Conservation (phyloP, 1,140 invertebrate genomes). For the Aporrectodea caliginosa region DNA sequence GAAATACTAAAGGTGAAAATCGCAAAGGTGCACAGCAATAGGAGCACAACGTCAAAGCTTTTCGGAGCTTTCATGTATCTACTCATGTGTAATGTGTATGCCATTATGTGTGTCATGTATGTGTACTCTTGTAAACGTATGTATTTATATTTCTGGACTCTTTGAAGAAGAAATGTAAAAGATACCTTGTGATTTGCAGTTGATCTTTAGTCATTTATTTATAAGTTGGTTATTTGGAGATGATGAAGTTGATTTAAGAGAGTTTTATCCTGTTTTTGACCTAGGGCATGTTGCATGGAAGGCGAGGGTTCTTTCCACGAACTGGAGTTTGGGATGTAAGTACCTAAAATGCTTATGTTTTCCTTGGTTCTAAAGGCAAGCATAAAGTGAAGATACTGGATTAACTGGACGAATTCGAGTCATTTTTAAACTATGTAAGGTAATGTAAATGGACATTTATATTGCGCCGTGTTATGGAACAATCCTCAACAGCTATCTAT, state of each 20-base stretch:
- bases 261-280: not conserved
- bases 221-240: not conserved
- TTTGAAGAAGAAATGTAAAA: too few species aligned
- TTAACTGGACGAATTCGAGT: not conserved
- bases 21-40: too few species aligned
- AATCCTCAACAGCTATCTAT: not conserved
- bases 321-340: not conserved
- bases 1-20: too few species aligned
- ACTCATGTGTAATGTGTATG: too few species aligned
- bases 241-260: not conserved
- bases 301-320: not conserved
- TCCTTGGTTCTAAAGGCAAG: too few species aligned
- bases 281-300: not conserved
- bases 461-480: not conserved
- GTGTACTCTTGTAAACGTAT: not conserved
- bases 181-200: not conserved
- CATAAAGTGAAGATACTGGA: too few species aligned
- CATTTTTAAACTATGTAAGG: not conserved
- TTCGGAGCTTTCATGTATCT: too few species aligned
- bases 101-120: not conserved
- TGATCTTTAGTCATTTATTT: not conserved
- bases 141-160: too few species aligned
- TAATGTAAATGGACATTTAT: not conserved
- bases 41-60: too few species aligned
- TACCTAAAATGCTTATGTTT: too few species aligned